A percentile compares a stretch with the other conserved stretches of the same genome.
These are phyloP conservation scores for Limenitis camilla DNA, from an alignment of 2,888 invertebrate genomes.

Conservation along the genomic window DNA sequence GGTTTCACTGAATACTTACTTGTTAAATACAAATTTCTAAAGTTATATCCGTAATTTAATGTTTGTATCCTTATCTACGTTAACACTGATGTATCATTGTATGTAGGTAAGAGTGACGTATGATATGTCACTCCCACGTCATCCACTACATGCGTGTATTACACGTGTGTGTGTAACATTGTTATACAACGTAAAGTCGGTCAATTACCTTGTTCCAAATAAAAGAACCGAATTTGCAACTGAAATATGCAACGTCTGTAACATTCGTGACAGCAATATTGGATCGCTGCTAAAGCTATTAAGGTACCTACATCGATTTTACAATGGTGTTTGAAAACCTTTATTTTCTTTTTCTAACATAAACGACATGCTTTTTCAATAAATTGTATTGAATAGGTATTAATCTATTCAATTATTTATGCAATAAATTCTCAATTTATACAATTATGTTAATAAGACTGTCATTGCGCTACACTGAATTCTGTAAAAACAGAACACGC, in stretches of 20 bases:
- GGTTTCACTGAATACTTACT: too few species aligned
- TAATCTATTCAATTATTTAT: too few species aligned
- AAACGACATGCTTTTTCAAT: too few species aligned
- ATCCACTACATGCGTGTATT: conserved; percentile 1
- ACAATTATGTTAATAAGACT: too few species aligned
- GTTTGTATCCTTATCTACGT: not conserved
- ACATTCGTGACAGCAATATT: conserved; percentile 22
- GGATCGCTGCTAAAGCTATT: conserved; percentile 4
- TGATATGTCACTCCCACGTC: conserved; percentile 3
- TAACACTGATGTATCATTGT: not conserved
- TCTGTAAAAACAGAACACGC: too few species aligned
- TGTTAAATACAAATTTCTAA: too few species aligned
- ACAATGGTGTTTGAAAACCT: not conserved
- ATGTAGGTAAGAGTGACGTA: not conserved
- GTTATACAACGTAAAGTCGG: conserved; percentile 28
- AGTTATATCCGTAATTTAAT: too few species aligned
- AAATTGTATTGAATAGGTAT: too few species aligned
- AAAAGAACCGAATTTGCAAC: conserved; percentile 30
- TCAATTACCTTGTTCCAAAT: conserved; percentile 33
- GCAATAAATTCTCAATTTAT: too few species aligned
- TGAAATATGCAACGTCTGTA: conserved; percentile 27
- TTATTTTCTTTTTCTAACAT: too few species aligned
- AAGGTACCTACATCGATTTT: not conserved
- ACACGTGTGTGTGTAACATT: conserved; percentile 28
- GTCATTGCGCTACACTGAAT: too few species aligned